phyloP scores from a whole-genome alignment of 2,888 invertebrate species.

The Alcis repandata region DNA sequence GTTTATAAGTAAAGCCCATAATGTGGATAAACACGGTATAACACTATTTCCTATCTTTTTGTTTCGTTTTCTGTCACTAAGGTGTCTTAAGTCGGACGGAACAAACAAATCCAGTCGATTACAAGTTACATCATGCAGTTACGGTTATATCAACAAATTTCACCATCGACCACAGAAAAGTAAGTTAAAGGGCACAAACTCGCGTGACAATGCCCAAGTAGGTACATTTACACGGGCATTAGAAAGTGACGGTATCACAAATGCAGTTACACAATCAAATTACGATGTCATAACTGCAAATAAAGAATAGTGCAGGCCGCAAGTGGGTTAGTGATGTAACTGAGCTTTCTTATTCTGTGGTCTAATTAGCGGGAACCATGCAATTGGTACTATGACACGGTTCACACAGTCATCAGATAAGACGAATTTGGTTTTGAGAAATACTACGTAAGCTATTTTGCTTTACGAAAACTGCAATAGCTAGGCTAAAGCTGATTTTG shows the following conservation, averaged over 20 bases:
- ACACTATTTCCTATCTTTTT: too few relatives aligned
- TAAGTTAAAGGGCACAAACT: conserved; percentile 23
- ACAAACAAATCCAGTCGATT: neutral
- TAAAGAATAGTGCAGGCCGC: conserved; percentile 31
- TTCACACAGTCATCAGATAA: conserved; percentile 15
- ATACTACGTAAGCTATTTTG: neutral
- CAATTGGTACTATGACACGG: conserved; percentile 28
- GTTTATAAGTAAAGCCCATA: too few relatives aligned
- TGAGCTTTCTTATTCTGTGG: conserved; percentile 37
- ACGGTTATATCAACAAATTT: conserved; percentile 3
- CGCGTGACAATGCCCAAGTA: conserved; percentile 24
- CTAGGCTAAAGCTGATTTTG: too few relatives aligned
- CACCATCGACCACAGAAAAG: conserved; percentile 18
- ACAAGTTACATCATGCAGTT: conserved; percentile 5
- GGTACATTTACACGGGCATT: conserved; percentile 37
- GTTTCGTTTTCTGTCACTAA: too few relatives aligned
- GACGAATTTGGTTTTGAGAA: conserved; percentile 6
- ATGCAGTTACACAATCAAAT: conserved; percentile 44
- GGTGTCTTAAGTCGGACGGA: too few relatives aligned
- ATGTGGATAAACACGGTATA: too few relatives aligned
- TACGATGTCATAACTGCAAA: conserved; percentile 38
- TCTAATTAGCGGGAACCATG: conserved; percentile 19
- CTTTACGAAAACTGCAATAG: too few relatives aligned
- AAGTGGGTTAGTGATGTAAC: conserved; percentile 38
- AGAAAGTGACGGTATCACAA: conserved; percentile 49